Evolutionary conservation across 2,797 vertebrate genomes (phyloP).

Genomic region (Columba guinea): DNA sequence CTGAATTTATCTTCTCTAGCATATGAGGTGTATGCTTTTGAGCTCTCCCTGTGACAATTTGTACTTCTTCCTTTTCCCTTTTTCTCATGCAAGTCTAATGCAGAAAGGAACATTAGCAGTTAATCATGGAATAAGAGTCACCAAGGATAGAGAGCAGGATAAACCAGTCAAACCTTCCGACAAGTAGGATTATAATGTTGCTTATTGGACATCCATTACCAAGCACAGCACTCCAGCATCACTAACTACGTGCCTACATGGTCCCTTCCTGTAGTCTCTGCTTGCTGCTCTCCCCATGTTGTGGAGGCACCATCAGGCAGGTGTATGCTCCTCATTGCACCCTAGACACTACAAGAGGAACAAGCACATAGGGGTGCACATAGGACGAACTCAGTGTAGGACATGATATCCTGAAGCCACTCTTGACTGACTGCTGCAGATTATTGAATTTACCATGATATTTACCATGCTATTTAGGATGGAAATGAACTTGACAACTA

Average conservation of each 20-base stretch:
- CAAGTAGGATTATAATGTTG: not conserved
- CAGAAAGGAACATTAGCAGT: not conserved
- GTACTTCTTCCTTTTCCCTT: not conserved
- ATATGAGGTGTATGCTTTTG: not conserved
- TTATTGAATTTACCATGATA: not conserved
- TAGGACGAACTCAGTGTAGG: not conserved
- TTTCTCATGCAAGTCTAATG: not conserved
- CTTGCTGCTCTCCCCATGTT: not conserved
- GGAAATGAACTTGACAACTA: not conserved
- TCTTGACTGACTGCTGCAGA: not conserved
- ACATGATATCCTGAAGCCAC: not conserved
- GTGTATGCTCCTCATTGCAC: no score
- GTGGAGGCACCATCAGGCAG: not conserved
- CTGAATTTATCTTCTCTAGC: not conserved
- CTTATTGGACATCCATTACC: not conserved
- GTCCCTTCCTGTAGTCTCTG: not conserved
- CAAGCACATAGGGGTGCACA: not conserved
- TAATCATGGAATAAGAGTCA: not conserved
- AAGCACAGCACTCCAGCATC: not conserved
- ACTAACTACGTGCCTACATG: fast-evolving
- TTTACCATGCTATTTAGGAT: not conserved
- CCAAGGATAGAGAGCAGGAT: not conserved
- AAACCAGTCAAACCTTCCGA: not conserved
- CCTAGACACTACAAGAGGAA: not conserved
- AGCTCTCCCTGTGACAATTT: not conserved